Base-by-base conservation (phyloP, 2,113 vertebrate genomes). In the Gobio gobio region DNA sequence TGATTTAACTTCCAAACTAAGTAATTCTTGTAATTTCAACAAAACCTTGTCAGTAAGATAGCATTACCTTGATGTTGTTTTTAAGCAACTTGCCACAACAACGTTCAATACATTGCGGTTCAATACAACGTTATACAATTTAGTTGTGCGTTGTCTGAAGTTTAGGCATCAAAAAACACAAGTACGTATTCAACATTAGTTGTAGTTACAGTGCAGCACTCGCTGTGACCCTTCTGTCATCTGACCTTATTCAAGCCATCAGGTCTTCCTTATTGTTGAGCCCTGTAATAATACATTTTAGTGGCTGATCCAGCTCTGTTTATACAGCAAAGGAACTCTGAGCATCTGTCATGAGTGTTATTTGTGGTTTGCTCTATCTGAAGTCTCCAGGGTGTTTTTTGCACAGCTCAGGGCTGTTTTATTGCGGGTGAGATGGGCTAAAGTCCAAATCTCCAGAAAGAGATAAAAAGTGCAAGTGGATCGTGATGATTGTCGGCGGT, bases 401-500 rank as follows among this genome's bases (percentile, higher is more conserved):
- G 76, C 76, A 58, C 29, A 22, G 29, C 76, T 78, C 76, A 59
- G 24, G 20, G 29, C 76, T 59, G 76, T 78, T 78, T 78, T 20
- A 63, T 74, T 47, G 40, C 14, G n/a, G 40, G 4, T 45, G 36
- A 63, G 58, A 78, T 45, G 33, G 36, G 33, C 33, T 43, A 12
- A 63, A n/a, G 8, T 79, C 56, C 8, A 63, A 10, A 63, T 63
- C 18, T 64, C 1, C 7, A 22, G 18, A 56, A 49, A 56, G 54
- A 56, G 18, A 22, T 20, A 22, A 56, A 56, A 56, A 56, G 54
- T 22, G 54, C 54, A 7, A 16, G 8, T 13, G 26, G 51, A 70
- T 45, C 18, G 22, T 56, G 24, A 29, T 82, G 63, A 49, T 54
- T 3, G 43, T 56, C 49, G 33, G 12, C 10, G 24, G 56, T 64